These are phyloP conservation scores for Diachrysia chrysitis DNA, from an alignment of 2,888 invertebrate genomes.

Conservation along the genomic window DNA sequence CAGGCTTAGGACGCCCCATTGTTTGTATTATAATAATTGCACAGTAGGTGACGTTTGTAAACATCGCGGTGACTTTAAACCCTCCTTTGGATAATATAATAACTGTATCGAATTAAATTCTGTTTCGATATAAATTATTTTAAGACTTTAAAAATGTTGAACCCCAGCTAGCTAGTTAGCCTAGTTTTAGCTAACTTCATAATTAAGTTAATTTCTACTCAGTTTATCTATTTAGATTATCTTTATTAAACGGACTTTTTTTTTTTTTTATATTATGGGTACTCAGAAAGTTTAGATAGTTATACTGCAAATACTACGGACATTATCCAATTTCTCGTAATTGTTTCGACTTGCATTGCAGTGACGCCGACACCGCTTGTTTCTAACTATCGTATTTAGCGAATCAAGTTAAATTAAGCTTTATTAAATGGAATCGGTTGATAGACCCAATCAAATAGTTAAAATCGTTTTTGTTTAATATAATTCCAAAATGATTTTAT, in stretches of 20 bases:
- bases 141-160: background rate
- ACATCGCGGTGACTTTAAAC: constrained; percentile 34
- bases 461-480: background rate
- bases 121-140: constrained; percentile 23
- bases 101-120: constrained; percentile 36
- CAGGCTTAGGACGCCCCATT: constrained; percentile 56
- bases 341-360: background rate
- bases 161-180: too few species aligned
- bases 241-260: too few species aligned
- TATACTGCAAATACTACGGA: background rate
- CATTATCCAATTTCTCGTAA: constrained; percentile 5
- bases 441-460: background rate
- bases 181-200: too few species aligned
- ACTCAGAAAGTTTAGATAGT: background rate
- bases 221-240: too few species aligned
- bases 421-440: constrained; percentile 1
- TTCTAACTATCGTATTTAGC: constrained; percentile 5
- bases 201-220: too few species aligned
- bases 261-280: background rate
- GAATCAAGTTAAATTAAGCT: constrained; percentile 9
- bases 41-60: constrained; percentile 51
- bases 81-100: constrained; percentile 26
- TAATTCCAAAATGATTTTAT: background rate
- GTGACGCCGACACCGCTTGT: constrained; percentile 8
- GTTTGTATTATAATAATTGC: constrained; percentile 59